Evolutionary conservation across 2,113 vertebrate species (phyloP).

Genomic region (Anas platyrhynchos): DNA sequence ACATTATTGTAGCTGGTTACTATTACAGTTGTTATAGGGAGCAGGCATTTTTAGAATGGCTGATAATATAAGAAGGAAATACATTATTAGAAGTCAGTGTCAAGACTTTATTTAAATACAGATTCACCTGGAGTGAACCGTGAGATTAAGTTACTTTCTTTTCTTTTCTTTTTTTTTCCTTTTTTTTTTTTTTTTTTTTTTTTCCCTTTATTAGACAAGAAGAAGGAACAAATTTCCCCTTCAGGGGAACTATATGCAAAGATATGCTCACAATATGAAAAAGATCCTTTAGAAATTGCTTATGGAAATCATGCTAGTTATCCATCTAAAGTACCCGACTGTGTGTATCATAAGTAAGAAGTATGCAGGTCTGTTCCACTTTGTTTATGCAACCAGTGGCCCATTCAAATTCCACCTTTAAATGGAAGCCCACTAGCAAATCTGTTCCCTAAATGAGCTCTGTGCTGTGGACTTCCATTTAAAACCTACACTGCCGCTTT

Average conservation of each 20-base stretch:
- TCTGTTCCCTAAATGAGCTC: not conserved
- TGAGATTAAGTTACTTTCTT: not conserved
- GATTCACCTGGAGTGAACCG: rapidly evolving
- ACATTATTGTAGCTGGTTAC: not conserved
- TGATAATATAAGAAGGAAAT: not conserved
- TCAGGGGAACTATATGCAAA: not conserved
- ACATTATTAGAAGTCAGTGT: not conserved
- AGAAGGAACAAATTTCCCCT: not conserved
- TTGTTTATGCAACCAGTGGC: not conserved
- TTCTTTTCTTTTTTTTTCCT: not conserved
- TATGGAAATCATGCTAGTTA: not conserved
- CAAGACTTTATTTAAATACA: not conserved
- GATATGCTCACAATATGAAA: not conserved
- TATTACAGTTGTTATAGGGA: not conserved
- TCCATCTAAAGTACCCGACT: not conserved
- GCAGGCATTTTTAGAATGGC: not conserved
- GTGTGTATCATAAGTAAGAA: not conserved
- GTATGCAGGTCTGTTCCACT: not conserved
- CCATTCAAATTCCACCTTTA: not conserved
- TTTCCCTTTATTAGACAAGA: not conserved
- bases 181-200: not conserved
- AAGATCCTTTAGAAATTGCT: not conserved
- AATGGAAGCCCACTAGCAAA: not conserved
- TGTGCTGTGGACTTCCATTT: conserved; percentile 15
- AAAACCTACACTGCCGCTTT: not conserved